Conservation (phyloP, 2,113 vertebrate genomes). For the Scortum barcoo region DNA sequence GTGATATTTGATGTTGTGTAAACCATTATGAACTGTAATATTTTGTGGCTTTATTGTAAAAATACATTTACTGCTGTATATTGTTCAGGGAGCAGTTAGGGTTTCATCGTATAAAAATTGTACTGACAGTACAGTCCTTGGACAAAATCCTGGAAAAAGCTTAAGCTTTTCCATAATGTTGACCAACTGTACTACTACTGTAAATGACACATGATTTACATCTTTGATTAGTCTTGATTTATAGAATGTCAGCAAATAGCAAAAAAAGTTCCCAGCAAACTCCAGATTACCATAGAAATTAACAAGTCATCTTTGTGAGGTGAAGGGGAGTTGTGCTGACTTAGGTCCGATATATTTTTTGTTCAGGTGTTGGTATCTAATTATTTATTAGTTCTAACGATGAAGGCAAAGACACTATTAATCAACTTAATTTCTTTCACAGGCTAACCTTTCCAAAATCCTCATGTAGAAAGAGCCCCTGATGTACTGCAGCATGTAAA, state of each 20-base stretch:
- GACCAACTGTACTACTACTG: not conserved
- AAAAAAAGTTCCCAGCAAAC: not conserved
- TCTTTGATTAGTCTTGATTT: not conserved
- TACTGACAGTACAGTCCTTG: no score
- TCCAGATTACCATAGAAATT: no score
- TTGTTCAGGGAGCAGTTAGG: not conserved
- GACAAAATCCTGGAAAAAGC: not conserved
- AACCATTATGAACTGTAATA: not conserved
- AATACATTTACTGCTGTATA: not conserved
- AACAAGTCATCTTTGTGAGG: not conserved
- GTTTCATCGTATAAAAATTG: not conserved
- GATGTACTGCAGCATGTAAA: constrained; percentile 19
- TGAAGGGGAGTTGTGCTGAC: not conserved
- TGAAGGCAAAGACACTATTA: not conserved
- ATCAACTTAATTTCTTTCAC: not conserved
- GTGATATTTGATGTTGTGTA: not conserved
- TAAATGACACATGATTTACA: not conserved
- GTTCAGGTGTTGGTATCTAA: not conserved
- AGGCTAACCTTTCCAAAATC: not conserved
- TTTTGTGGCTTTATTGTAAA: not conserved
- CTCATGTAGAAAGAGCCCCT: not conserved
- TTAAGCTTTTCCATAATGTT: not conserved
- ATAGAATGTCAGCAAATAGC: not conserved
- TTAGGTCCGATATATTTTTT: not conserved
- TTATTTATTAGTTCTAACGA: not conserved